Percentiles rank a stretch among this genome's conserved stretches.
Conservation (phyloP, 2,113 vertebrate genomes). For the Vidua macroura region DNA sequence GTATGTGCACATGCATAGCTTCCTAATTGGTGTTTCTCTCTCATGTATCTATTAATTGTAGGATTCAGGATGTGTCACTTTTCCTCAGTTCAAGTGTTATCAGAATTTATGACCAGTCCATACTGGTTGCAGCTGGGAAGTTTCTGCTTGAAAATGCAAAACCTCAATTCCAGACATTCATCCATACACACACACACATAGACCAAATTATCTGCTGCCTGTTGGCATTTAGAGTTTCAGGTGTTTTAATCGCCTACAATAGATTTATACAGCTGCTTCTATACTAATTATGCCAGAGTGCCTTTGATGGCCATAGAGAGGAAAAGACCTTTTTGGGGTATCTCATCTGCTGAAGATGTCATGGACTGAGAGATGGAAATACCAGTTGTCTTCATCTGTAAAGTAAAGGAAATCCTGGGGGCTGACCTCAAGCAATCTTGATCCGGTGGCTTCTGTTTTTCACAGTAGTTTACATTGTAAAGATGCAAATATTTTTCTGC, state of each 20-base stretch:
- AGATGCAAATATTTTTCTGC: background rate
- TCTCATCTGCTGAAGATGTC: background rate
- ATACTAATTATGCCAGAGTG: background rate
- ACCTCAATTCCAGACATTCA: background rate
- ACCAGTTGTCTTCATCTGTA: background rate
- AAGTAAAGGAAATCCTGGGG: background rate
- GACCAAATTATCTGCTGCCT: background rate
- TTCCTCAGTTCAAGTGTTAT: background rate
- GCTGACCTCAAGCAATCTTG: background rate
- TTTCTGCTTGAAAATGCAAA: background rate
- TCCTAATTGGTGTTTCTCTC: background rate
- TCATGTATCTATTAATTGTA: background rate
- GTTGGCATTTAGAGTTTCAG: background rate
- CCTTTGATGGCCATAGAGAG: background rate
- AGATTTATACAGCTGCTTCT: background rate
- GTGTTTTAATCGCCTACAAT: background rate
- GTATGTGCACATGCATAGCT: background rate
- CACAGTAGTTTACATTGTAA: background rate
- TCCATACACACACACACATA: fast-evolving
- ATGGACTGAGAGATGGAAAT: background rate
- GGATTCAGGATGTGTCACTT: background rate
- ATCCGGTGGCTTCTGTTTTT: background rate
- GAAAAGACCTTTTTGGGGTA: background rate
- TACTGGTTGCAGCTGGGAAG: background rate
- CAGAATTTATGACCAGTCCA: background rate